Percentiles rank a stretch among this genome's conserved stretches.
These are phyloP conservation scores for Diorhabda carinulata DNA, from an alignment of 1,140 invertebrate genomes.

Conservation along the genomic window DNA sequence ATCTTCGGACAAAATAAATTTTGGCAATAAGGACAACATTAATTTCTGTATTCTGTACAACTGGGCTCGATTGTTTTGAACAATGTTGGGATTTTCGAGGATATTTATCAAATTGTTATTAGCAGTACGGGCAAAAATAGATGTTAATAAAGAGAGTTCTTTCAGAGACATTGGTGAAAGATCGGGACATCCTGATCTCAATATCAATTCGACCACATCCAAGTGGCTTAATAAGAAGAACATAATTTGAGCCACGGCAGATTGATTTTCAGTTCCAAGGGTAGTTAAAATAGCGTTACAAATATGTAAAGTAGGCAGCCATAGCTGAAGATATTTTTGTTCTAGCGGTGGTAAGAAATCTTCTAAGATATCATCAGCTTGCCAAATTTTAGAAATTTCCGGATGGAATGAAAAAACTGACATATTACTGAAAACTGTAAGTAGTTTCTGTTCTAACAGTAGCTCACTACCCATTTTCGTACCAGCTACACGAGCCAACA, in stretches of 20 bases:
- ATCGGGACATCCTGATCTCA: slow-evolving; percentile 65
- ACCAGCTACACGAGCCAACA: slow-evolving; percentile 71
- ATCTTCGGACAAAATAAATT: slow-evolving; percentile 56
- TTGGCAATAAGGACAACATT: slow-evolving; percentile 66
- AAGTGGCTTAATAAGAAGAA: slow-evolving; percentile 76
- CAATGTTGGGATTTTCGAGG: slow-evolving; percentile 49
- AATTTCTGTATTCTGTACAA: slow-evolving; percentile 63
- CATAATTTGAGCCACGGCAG: slow-evolving; percentile 72
- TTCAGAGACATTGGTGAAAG: slow-evolving; percentile 60
- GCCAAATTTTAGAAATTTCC: slow-evolving; percentile 55
- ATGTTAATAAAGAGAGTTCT: slow-evolving; percentile 40
- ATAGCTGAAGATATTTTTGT: slow-evolving; percentile 72
- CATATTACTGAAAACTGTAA: slow-evolving; percentile 72
- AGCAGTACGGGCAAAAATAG: slow-evolving; percentile 69
- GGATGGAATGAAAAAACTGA: slow-evolving; percentile 74
- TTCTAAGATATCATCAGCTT: slow-evolving; percentile 38
- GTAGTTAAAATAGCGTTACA: slow-evolving; percentile 79
- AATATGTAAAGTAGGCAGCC: slow-evolving; percentile 72
- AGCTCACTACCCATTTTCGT: slow-evolving; percentile 68
- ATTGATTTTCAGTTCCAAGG: slow-evolving; percentile 75
- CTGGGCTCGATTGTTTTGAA: slow-evolving; percentile 55
- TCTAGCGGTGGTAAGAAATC: slow-evolving; percentile 54
- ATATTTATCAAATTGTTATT: slow-evolving; percentile 49
- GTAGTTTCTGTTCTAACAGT: slow-evolving; percentile 68
- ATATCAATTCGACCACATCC: slow-evolving; percentile 72